Base-by-base conservation (phyloP, 2,113 vertebrate genomes). In the Cheilinus undulatus region DNA sequence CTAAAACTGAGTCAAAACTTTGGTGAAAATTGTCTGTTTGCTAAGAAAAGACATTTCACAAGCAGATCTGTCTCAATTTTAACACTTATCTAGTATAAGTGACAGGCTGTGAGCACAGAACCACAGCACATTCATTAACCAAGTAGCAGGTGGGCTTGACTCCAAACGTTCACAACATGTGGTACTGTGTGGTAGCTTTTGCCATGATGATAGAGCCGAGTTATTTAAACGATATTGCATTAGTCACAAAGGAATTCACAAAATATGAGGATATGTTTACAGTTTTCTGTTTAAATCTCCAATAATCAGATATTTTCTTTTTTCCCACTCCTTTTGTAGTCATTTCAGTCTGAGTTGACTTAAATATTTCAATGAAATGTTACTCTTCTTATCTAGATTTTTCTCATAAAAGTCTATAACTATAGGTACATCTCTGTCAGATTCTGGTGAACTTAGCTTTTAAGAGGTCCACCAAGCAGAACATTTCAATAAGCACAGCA, bases 401-500 rank as follows among this genome's bases (percentile, higher is more conserved):
- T 9, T 8, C 7, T 13, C 54, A 49, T 22, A 57, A 75, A 73
- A 38, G 9, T 28, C 19, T 23, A 14, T 60, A 48, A 75, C 71
- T 63, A 72, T 69, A 34, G 56, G 3, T 11, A 22, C 53, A 24
- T 40, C 65, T 34, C 58, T 40, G 36, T 49, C 66, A 24, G 56
- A n/a, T 56, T 54, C 71, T 59, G 51, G 59, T 66, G 57, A 46
- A 73, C 80, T 46, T 64, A 30, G 10, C 59, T 68, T 45, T 63
- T 36, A 54, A 62, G 52, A 65, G 53, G 58, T 73, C 66, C 53
- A 62, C 66, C 48, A 24, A 80, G 76, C 69, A 69, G 72, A 80
- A 87, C 27, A 66, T 82, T 42, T 69, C 32, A 60, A 68, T 68
- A 68, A 67, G 59, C 80, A 43, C 63, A 68, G 57, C 46, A 62